phyloP scores from a whole-genome alignment of 2,888 invertebrate genomes.

The Hirtodrosophila duncani region DNA sequence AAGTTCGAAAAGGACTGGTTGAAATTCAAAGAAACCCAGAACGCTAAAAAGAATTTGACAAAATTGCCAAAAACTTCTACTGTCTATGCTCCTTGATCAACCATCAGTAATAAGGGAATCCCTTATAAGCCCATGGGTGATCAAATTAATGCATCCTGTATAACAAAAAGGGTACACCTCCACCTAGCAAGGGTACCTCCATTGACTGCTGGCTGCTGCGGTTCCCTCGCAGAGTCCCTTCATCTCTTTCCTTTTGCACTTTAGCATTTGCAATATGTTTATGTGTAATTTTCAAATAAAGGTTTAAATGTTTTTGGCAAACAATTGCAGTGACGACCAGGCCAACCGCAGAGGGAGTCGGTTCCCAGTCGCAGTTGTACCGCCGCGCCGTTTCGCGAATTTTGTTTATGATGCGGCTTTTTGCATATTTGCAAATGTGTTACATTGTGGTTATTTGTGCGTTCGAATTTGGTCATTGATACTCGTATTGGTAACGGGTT shows the following conservation, averaged over 20 bases:
- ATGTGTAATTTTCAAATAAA: slow-evolving; percentile 70
- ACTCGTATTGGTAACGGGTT: slow-evolving; percentile 49
- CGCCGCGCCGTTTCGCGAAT: slow-evolving; percentile 20
- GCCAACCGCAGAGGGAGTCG: not conserved
- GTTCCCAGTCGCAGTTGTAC: slow-evolving; percentile 7
- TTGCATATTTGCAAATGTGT: slow-evolving; percentile 61
- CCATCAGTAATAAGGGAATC: too few relatives aligned
- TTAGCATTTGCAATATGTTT: slow-evolving; percentile 56
- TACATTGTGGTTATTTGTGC: slow-evolving; percentile 68
- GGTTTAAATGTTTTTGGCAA: slow-evolving; percentile 71
- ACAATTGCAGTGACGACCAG: slow-evolving; percentile 47
- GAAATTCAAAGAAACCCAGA: too few relatives aligned
- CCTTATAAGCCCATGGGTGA: too few relatives aligned
- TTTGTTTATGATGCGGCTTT: slow-evolving; percentile 54
- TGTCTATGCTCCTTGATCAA: too few relatives aligned
- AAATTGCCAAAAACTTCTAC: too few relatives aligned
- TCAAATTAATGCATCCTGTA: too few relatives aligned
- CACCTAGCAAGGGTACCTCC: too few relatives aligned
- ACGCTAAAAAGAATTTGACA: too few relatives aligned
- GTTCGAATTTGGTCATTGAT: slow-evolving; percentile 69
- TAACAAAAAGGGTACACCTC: too few relatives aligned
- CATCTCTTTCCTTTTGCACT: not conserved
- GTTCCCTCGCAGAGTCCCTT: slow-evolving; percentile 1
- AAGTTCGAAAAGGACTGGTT: too few relatives aligned
- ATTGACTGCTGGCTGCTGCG: slow-evolving; percentile 16